Conservation (phyloP, 2,888 invertebrate genomes). For the Nesidiocoris tenuis region DNA sequence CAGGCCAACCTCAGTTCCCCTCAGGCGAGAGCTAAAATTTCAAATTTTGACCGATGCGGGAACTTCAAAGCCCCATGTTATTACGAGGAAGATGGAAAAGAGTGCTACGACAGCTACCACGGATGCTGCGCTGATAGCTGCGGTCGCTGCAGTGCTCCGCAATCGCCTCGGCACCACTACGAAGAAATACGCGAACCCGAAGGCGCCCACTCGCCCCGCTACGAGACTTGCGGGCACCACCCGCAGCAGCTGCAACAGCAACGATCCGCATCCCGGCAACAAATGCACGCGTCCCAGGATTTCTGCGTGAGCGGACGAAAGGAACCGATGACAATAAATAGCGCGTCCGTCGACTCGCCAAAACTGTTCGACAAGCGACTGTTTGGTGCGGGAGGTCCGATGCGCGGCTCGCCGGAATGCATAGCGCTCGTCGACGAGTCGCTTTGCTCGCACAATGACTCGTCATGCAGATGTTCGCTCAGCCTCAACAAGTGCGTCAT, state of each 20-base stretch:
- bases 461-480: slow-evolving; percentile 47
- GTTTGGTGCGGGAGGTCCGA: slow-evolving; percentile 36
- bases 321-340: slow-evolving; percentile 37
- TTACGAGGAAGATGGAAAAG: slow-evolving; percentile 7
- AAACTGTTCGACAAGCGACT: slow-evolving; percentile 44
- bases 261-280: slow-evolving; percentile 1
- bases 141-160: slow-evolving; percentile 40
- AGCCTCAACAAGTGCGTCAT: slow-evolving; percentile 37
- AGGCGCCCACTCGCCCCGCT: slow-evolving; percentile 22
- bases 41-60: slow-evolving; percentile 41
- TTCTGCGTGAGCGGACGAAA: slow-evolving; percentile 34
- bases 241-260: slow-evolving; percentile 1
- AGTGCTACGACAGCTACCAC: slow-evolving; percentile 5
- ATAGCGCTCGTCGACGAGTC: slow-evolving; percentile 47
- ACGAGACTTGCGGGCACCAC: slow-evolving; percentile 20
- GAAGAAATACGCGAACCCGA: slow-evolving; percentile 46
- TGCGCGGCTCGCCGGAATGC: slow-evolving; percentile 45
- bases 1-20: slow-evolving; percentile 15
- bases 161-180: slow-evolving; percentile 45
- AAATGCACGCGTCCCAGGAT: slow-evolving; percentile 35
- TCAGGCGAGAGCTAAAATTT: neutral
- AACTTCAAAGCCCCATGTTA: slow-evolving; percentile 37
- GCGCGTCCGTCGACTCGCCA: slow-evolving; percentile 36
- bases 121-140: slow-evolving; percentile 38
- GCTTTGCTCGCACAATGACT: slow-evolving; percentile 47